Conservation (phyloP, 2,888 invertebrate genomes). For the Abrostola tripartita region DNA sequence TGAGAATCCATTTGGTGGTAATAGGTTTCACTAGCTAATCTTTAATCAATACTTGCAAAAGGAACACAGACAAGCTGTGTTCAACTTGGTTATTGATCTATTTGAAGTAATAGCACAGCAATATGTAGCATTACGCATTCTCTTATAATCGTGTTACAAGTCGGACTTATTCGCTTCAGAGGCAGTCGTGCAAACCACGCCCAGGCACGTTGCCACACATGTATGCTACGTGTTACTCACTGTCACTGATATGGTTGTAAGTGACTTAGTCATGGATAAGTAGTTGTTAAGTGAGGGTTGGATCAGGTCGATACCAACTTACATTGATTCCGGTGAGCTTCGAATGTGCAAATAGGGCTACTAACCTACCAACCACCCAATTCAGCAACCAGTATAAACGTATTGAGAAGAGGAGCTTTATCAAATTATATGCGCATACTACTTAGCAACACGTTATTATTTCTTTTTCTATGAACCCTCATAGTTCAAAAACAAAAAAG, state of each 20-base stretch:
- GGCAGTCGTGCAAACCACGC: slow-evolving; percentile 41
- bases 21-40: too few species aligned
- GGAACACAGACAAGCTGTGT: too few species aligned
- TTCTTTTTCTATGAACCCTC: not conserved
- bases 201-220: slow-evolving; percentile 6
- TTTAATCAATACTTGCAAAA: too few species aligned
- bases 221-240: not conserved
- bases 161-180: slow-evolving; percentile 42
- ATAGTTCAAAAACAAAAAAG: slow-evolving; percentile 13
- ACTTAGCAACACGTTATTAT: not conserved
- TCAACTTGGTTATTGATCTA: not conserved
- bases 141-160: slow-evolving; percentile 30
- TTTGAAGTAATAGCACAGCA: slow-evolving; percentile 27
- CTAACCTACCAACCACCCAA: too few species aligned
- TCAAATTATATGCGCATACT: too few species aligned
- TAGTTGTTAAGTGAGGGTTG: not conserved
- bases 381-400: too few species aligned
- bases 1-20: too few species aligned
- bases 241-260: slow-evolving; percentile 9
- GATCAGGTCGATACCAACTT: too few species aligned
- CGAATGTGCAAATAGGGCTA: too few species aligned
- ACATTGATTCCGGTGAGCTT: too few species aligned
- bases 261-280: slow-evolving; percentile 19
- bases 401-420: too few species aligned
- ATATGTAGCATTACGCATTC: slow-evolving; percentile 30